A percentile compares a stretch with the other conserved stretches of the same genome.
Evolutionary conservation across 2,797 vertebrate species (phyloP).

Genomic region (Cyprinodon diabolis): DNA sequence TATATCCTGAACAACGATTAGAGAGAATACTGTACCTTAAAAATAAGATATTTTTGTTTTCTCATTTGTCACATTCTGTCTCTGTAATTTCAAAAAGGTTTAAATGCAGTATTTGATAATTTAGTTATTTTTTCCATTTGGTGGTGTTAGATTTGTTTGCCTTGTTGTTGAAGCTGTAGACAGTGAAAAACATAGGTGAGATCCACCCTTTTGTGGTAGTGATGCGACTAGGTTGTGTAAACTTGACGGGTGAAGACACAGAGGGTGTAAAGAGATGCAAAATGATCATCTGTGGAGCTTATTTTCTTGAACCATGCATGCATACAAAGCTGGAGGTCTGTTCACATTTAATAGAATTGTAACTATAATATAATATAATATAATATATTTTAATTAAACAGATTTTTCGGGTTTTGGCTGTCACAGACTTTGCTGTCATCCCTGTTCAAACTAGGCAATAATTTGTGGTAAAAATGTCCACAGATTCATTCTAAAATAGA

Average conservation of each 20-base stretch:
- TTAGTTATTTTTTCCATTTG: not conserved
- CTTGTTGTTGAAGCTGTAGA: too few relatives aligned
- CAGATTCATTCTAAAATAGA: conserved; percentile 47
- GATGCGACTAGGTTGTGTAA: too few relatives aligned
- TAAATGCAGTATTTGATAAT: not conserved
- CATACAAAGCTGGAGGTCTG: conserved; percentile 57
- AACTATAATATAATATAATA: not conserved
- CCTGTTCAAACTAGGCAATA: conserved; percentile 57
- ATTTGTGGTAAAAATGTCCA: conserved; percentile 59
- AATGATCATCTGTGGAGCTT: conserved; percentile 18
- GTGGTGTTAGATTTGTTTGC: too few relatives aligned
- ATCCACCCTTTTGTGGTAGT: too few relatives aligned
- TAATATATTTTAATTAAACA: not conserved
- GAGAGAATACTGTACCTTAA: too few relatives aligned
- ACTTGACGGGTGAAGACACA: too few relatives aligned
- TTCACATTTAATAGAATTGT: conserved; percentile 68
- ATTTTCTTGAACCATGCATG: conserved; percentile 39
- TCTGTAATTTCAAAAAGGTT: not conserved
- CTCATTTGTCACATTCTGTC: too few relatives aligned
- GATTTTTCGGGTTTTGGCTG: conserved; percentile 30
- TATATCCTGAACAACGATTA: not conserved
- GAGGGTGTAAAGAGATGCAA: too few relatives aligned
- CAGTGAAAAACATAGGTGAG: too few relatives aligned
- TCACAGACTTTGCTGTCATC: conserved; percentile 54
- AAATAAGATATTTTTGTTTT: too few relatives aligned